Conservation (phyloP, 2,113 vertebrate species). For the Gila orcuttii region DNA sequence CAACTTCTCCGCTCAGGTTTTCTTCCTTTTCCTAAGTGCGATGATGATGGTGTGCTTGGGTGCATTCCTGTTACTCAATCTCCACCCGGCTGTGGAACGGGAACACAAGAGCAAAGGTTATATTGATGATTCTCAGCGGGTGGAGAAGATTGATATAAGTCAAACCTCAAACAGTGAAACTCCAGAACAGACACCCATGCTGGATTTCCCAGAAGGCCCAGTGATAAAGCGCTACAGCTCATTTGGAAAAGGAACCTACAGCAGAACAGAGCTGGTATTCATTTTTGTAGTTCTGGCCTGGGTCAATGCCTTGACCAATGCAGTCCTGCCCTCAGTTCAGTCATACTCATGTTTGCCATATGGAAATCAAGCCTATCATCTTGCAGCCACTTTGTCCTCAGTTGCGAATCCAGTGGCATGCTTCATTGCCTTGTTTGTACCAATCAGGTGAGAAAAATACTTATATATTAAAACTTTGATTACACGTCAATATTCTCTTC, state of each 20-base stretch:
- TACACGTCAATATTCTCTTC: no score
- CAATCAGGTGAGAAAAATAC: conserved; percentile 71
- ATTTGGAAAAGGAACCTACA: conserved; percentile 71
- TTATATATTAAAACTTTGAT: background rate
- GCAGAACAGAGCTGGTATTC: conserved; percentile 65
- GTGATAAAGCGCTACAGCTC: conserved; percentile 58
- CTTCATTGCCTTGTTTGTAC: conserved; percentile 81
- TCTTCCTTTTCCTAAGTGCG: conserved; percentile 80
- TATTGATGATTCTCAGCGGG: conserved; percentile 50
- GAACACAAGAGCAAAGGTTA: conserved; percentile 68
- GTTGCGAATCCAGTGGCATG: conserved; percentile 84
- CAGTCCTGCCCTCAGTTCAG: conserved; percentile 82
- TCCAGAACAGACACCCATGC: conserved; percentile 77
- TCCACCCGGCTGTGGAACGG: conserved; percentile 71
- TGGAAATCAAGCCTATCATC: conserved; percentile 81
- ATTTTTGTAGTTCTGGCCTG: conserved; percentile 81
- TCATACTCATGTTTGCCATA: conserved; percentile 86
- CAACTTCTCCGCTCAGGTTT: conserved; percentile 77
- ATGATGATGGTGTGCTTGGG: conserved; percentile 79
- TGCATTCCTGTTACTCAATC: conserved; percentile 79
- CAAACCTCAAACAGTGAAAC: conserved; percentile 62
- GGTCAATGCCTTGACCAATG: conserved; percentile 84
- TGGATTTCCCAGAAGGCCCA: conserved; percentile 50
- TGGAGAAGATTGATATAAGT: conserved; percentile 65
- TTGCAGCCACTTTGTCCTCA: conserved; percentile 78